Percentiles rank a stretch among this genome's conserved stretches.
Conservation (phyloP, 30 jellyfish, hydroid and myxozoan species). For the Catostylus mosaicus region DNA sequence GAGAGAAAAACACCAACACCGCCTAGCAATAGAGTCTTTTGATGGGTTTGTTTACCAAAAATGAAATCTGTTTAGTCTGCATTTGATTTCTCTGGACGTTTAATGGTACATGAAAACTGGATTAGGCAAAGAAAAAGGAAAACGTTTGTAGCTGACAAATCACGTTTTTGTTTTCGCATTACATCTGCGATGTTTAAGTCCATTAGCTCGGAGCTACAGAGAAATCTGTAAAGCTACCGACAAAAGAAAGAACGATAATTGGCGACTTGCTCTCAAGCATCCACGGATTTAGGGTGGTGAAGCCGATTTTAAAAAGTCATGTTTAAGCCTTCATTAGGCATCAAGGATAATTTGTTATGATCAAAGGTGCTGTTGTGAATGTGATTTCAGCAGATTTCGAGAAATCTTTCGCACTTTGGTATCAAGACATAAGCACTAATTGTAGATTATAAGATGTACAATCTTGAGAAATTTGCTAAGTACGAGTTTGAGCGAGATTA, state of each 20-base stretch:
- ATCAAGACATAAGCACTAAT: slow-evolving; percentile 23
- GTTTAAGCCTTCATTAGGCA: slow-evolving; percentile 42
- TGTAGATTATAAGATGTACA: slow-evolving; percentile 19
- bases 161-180: slow-evolving; percentile 57
- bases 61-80: slow-evolving; percentile 66
- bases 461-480: not conserved
- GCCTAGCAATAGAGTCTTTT: slow-evolving; percentile 64
- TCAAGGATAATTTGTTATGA: slow-evolving; percentile 29
- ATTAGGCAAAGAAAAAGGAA: slow-evolving; percentile 70
- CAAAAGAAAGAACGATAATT: slow-evolving; percentile 56
- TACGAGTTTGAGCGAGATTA: slow-evolving; percentile 2
- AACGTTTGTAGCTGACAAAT: slow-evolving; percentile 60
- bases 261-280: slow-evolving; percentile 68
- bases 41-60: slow-evolving; percentile 59
- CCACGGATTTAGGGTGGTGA: slow-evolving; percentile 44
- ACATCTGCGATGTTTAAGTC: slow-evolving; percentile 56
- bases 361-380: slow-evolving; percentile 22
- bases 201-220: slow-evolving; percentile 71
- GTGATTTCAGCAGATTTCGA: slow-evolving; percentile 26
- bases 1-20: slow-evolving; percentile 41
- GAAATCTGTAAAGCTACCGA: slow-evolving; percentile 78
- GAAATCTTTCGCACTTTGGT: slow-evolving; percentile 27
- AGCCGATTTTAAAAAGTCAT: slow-evolving; percentile 35
- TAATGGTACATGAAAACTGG: slow-evolving; percentile 76
- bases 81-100: slow-evolving; percentile 49